Conservation (phyloP, 2,888 invertebrate genomes). For the Melitaea athalia region DNA sequence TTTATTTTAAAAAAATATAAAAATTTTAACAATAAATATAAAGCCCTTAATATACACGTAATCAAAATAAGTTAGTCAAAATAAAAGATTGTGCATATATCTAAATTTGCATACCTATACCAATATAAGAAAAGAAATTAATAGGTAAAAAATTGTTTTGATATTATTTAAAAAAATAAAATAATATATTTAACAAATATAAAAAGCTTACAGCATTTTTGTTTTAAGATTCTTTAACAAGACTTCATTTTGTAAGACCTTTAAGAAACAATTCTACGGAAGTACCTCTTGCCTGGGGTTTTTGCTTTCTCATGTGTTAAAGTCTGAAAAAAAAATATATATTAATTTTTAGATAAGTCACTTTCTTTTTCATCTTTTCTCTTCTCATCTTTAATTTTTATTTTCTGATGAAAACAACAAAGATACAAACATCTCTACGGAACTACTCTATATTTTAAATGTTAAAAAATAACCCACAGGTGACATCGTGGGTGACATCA, state of each 20-base stretch:
- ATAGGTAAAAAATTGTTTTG: conserved; percentile 7
- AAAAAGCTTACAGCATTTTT: conserved; percentile 1
- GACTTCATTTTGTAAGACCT: background rate
- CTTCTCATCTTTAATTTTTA: no score
- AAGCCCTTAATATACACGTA: no score
- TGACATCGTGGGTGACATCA: no score
- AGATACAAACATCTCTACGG: no score
- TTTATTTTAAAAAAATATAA: conserved; percentile 10
- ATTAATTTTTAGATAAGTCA: background rate
- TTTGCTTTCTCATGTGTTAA: conserved; percentile 80
- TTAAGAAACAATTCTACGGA: conserved; percentile 64
- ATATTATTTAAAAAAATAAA: background rate
- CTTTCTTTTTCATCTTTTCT: no score
- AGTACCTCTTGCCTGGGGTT: conserved; percentile 80
- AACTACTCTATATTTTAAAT: no score
- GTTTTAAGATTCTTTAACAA: conserved; percentile 5
- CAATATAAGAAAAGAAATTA: background rate
- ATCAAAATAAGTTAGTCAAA: no score
- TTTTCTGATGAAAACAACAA: no score
- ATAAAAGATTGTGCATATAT: no score
- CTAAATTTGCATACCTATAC: background rate
- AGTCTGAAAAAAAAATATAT: conserved; percentile 70
- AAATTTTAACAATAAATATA: conserved; percentile 4
- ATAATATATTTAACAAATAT: conserved; percentile 6
- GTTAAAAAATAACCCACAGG: no score